A percentile compares a stretch with the other conserved stretches of the same genome.
phyloP scores from a whole-genome alignment of 2,113 vertebrate genomes.

The Actenoides lindsayi region DNA sequence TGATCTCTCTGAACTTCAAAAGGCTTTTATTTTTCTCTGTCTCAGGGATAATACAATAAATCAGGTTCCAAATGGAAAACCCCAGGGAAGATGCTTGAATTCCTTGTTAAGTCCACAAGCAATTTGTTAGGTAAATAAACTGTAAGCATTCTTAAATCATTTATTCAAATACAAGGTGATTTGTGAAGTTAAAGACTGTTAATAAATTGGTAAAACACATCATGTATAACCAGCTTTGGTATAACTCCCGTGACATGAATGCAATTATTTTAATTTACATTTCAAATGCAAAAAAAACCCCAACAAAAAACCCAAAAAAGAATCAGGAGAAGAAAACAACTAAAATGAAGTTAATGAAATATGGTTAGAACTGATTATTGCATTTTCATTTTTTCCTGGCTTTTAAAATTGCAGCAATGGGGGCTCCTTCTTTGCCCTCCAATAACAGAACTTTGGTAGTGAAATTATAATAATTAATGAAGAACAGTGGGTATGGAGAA shows the following conservation, averaged over 20 bases:
- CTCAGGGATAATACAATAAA: background rate
- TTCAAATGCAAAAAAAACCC: background rate
- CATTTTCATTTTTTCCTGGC: background rate
- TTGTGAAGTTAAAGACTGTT: slow-evolving; percentile 20
- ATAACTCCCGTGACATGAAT: background rate
- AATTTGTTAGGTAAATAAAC: background rate
- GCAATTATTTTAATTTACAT: background rate
- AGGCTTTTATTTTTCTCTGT: background rate
- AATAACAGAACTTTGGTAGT: background rate
- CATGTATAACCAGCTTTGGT: background rate
- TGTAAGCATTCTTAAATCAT: background rate
- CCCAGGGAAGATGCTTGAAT: background rate
- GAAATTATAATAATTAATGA: background rate
- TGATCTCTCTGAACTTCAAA: background rate
- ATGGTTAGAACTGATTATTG: background rate
- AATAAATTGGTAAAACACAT: slow-evolving; percentile 5
- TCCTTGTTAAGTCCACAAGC: background rate
- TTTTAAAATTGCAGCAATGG: background rate
- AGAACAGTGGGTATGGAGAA: background rate
- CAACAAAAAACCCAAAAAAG: background rate
- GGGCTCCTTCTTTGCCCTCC: background rate
- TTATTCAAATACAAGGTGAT: background rate
- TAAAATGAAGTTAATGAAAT: background rate
- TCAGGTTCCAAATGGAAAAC: background rate
- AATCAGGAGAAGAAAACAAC: background rate